Conservation (phyloP, 2,888 invertebrate species). For the Pachycephus smyrnensis region DNA sequence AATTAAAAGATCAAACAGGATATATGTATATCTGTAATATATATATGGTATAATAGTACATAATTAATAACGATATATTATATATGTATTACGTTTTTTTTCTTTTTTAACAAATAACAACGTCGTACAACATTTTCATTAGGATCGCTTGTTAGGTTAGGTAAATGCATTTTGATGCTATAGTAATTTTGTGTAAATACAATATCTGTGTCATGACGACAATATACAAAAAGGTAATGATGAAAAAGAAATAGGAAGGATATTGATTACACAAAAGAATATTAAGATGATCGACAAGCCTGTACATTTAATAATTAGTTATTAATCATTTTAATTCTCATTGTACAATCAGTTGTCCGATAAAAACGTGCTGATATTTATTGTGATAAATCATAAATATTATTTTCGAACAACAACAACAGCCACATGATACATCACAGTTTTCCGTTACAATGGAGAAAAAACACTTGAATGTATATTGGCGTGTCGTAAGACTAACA, state of each 20-base stretch:
- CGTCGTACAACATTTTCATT: slow-evolving; percentile 30
- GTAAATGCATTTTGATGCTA: slow-evolving; percentile 8
- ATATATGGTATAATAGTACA: slow-evolving; percentile 17
- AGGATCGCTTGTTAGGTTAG: slow-evolving; percentile 11
- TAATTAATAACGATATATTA: slow-evolving; percentile 27
- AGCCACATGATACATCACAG: not conserved
- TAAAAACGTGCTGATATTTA: not conserved
- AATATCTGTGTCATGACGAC: not conserved
- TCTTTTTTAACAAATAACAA: slow-evolving; percentile 44
- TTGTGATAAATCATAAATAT: not conserved
- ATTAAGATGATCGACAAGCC: not conserved
- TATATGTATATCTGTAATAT: slow-evolving; percentile 12
- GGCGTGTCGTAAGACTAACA: not conserved
- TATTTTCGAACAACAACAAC: not conserved
- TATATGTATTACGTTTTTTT: slow-evolving; percentile 16
- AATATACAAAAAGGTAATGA: not conserved
- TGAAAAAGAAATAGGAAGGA: not conserved
- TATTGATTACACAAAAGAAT: not conserved
- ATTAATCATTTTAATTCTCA: not conserved
- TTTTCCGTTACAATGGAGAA: not conserved
- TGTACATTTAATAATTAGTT: not conserved
- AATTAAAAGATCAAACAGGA: not conserved
- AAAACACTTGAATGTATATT: not conserved
- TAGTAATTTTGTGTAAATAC: not conserved
- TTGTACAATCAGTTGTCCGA: not conserved